Conservation (phyloP, 2,888 invertebrate genomes). For the Cerceris ruficornis region DNA sequence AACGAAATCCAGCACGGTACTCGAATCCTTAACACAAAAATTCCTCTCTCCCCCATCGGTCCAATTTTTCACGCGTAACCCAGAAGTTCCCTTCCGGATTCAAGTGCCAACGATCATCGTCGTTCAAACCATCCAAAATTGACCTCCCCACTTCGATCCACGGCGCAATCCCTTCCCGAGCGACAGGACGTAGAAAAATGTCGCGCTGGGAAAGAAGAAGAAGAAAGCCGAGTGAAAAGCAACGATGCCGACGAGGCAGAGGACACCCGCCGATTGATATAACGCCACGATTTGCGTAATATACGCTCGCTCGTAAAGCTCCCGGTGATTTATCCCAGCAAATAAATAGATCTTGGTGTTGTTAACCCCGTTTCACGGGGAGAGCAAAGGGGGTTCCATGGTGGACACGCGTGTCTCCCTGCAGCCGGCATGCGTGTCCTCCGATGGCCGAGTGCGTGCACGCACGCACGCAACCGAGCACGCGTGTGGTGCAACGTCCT, state of each 20-base stretch:
- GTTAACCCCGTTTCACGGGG: slow-evolving; percentile 70
- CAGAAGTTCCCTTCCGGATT: too few species aligned
- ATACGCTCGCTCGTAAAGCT: slow-evolving; percentile 64
- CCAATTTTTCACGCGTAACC: too few species aligned
- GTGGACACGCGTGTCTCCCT: slow-evolving; percentile 20
- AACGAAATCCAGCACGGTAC: too few species aligned
- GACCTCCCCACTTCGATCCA: too few species aligned
- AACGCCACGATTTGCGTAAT: slow-evolving; percentile 70
- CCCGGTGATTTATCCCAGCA: slow-evolving; percentile 65
- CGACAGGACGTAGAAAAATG: neutral
- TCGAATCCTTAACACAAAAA: too few species aligned
- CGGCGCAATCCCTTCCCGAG: neutral
- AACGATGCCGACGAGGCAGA: neutral
- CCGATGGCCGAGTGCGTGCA: slow-evolving; percentile 45
- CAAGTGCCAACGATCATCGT: too few species aligned
- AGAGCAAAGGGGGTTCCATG: slow-evolving; percentile 1
- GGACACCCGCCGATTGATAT: slow-evolving; percentile 66
- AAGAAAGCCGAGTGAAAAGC: neutral
- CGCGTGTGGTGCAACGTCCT: slow-evolving; percentile 63
- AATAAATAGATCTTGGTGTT: slow-evolving; percentile 74
- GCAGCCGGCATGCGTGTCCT: slow-evolving; percentile 11
- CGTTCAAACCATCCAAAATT: too few species aligned
- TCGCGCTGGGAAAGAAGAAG: neutral
- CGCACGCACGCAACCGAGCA: slow-evolving; percentile 25
- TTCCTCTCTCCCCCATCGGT: too few species aligned